Conservation (phyloP, 2,113 vertebrate species). For the Lampris incognitus region DNA sequence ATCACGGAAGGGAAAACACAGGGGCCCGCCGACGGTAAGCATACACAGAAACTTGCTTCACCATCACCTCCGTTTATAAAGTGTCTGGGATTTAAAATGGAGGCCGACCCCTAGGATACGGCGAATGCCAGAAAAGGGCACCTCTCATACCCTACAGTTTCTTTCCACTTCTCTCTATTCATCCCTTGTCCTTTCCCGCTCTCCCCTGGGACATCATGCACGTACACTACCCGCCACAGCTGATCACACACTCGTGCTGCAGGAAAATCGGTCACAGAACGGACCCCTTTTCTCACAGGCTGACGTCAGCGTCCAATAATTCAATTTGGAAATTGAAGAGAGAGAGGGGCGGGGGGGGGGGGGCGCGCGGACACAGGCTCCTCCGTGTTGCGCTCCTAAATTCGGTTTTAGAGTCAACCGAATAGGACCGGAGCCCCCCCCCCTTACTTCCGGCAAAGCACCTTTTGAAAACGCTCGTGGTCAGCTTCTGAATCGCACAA, state of each 20-base stretch:
- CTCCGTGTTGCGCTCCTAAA: conserved; percentile 62
- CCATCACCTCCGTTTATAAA: conserved; percentile 42
- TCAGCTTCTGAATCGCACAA: conserved; percentile 44
- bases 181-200: conserved; percentile 38
- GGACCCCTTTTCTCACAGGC: conserved; percentile 51
- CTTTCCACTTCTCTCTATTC: conserved; percentile 16
- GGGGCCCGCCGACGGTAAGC: conserved; percentile 58
- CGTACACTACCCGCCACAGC: conserved; percentile 50
- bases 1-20: background rate
- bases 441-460: conserved; percentile 50
- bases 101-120: conserved; percentile 54
- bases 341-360: conserved; percentile 25
- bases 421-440: conserved; percentile 8
- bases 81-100: conserved; percentile 53
- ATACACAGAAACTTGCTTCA: conserved; percentile 56
- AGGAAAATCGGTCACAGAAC: conserved; percentile 52
- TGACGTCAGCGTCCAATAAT: conserved; percentile 73
- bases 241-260: conserved; percentile 66
- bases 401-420: conserved; percentile 55
- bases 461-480: conserved; percentile 50
- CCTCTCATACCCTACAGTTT: background rate
- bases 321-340: conserved; percentile 62
- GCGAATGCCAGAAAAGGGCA: conserved; percentile 47
- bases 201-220: conserved; percentile 41
- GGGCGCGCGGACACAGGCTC: conserved; percentile 45